Evolutionary conservation across 2,113 vertebrate genomes (phyloP).

Genomic region (Microcebus ravelobensis): DNA sequence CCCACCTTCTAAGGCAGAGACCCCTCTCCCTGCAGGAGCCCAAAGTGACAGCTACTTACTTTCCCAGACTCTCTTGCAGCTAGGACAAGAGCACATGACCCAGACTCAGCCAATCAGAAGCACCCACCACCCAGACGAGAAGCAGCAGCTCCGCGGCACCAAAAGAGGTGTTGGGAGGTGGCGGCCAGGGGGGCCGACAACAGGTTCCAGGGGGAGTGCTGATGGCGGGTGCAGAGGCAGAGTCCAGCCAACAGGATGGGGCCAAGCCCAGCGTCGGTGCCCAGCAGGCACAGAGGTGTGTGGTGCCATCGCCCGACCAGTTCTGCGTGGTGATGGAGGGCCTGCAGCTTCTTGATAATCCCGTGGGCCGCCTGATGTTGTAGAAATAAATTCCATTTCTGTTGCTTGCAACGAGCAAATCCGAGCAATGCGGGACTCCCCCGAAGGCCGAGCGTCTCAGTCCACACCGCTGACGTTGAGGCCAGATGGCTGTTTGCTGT

Average conservation of each 20-base stretch:
- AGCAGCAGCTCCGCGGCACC: neutral
- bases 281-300: neutral
- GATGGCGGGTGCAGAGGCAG: too few relatives aligned
- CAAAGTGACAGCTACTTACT: neutral
- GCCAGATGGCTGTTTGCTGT: neutral
- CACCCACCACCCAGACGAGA: too few relatives aligned
- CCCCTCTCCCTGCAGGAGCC: neutral
- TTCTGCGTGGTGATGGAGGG: accelerated
- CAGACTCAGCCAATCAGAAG: neutral
- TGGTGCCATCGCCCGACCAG: neutral
- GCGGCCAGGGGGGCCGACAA: neutral
- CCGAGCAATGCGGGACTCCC: neutral
- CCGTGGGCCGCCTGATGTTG: neutral
- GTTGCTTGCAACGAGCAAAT: neutral
- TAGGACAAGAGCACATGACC: neutral
- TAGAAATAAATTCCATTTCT: neutral
- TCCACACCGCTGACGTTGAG: neutral
- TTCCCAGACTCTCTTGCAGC: neutral
- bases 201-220: neutral
- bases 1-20: neutral
- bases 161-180: neutral
- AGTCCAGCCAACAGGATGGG: neutral
- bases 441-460: neutral
- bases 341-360: neutral
- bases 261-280: neutral